Evolutionary conservation across 2,113 vertebrate species (phyloP), one percentile per base, ranked within the genome.

Genomic region (Macquaria australasica): DNA sequence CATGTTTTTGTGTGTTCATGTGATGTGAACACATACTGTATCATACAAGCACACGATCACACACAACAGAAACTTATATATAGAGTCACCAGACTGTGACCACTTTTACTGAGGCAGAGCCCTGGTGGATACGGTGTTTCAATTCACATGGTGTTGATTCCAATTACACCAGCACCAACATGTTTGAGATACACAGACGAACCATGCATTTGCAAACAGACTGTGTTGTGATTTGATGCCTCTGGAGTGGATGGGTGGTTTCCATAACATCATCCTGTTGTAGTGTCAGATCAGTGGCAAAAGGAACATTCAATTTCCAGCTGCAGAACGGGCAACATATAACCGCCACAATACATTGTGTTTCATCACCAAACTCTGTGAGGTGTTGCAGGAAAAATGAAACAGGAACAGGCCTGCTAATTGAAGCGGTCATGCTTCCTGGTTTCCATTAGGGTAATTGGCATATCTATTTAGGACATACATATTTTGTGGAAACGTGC

Each of bases 401-500:
- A 93, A 91, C 23, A 51, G 89, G 82, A 90, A 88, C 87, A 91
- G 85, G 73, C 48, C 75, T 87, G 86, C 88, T 94, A 94, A 95
- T 94, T 93, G 93, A 94, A 93, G 71, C 70, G 48, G 92, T 94
- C 88, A 89, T 81, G 88, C 91, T 90, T 82, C 89, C 85, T 88
- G 90, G 76, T 90, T 94, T 92, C 93, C 91, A 94, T 94, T 94
- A 91, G 83, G 85, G 83, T 93, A 94, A 93, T 94, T 93, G 91
- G 84, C 90, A 93, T 92, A 92, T 95, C 91, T 93, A 83, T 93
- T 94, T 93, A 84, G 92, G 86, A 90, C 89, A 83, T 93, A 91
- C 90, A 92, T 91, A 87, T 90, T 94, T 90, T 50, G 87, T 86
- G 34, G 70, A 87, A 89, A 92, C 73, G 82, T 88, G 90, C 85